Base-by-base conservation (phyloP, 2,113 vertebrate genomes). In the Marmota monax region DNA sequence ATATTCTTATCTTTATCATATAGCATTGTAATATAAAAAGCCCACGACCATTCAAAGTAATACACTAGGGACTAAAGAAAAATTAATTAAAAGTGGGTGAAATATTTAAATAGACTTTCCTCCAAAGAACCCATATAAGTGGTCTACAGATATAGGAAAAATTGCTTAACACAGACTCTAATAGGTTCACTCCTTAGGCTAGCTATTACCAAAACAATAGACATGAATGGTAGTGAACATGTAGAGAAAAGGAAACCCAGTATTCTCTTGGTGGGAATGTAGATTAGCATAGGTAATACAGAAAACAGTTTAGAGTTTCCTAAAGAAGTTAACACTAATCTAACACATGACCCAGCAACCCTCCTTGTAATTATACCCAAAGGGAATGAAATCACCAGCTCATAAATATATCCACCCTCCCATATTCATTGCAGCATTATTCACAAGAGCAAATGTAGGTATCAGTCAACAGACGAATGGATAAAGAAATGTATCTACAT, bases 111-210 rank as follows among this genome's bases (percentile, higher is more conserved):
- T 48, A 61, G 4, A 42, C 10, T 45, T 93, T 77, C 77, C 2
- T 37, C 4, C 32, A 80, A 61, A 29, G 39, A 88, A 37, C 3
- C 16, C 32, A 29, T 13, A 48, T 27, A 63, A 34, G 12, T 14
- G 20, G 0, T 2, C 14, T 53, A 63, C 17, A 45, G 37, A 9
- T 1, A 72, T 4, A 45, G 39, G 48, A 70, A 70, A 80, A 90
- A 53, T 23, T n/a, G 6, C n/a, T 65, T 18, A 39, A 7, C 4
- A 32, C 45, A 53, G 11, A 9, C 61, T 27, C 61, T 61, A 82
- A 3, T 1, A 72, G 7, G 5, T 39, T 27, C 4, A 63, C 14
- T 32, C 2, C 3, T 74, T 23, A 51, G 25, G 2, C 9, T 23
- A 65, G 39, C 3, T 51, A 39, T 65, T 25, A 65, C 39, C 51